Percentiles rank a stretch among this genome's conserved stretches.
Evolutionary conservation across 2,888 invertebrate genomes (phyloP).

Genomic region (Polyploca ridens): DNA sequence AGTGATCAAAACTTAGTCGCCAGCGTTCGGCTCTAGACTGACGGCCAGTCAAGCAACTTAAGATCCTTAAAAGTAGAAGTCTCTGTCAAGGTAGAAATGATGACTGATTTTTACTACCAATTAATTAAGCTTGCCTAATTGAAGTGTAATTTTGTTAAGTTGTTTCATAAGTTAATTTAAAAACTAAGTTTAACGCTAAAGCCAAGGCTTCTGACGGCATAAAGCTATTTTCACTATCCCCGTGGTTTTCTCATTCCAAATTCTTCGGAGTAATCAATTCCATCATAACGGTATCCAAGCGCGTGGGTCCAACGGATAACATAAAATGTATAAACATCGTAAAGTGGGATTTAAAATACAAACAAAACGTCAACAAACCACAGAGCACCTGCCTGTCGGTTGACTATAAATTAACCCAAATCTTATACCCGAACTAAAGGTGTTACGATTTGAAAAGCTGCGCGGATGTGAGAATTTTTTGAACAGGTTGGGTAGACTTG

Average conservation of each 20-base stretch:
- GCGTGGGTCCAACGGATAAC: background rate
- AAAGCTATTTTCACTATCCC: background rate
- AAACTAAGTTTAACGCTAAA: background rate
- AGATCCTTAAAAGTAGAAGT: too few relatives aligned
- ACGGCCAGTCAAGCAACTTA: too few relatives aligned
- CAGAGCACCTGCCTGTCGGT: slow-evolving; percentile 33
- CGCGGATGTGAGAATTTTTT: background rate
- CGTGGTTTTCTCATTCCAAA: background rate
- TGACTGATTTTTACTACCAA: too few relatives aligned
- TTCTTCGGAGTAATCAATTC: background rate
- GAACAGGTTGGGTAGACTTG: background rate
- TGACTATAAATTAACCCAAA: slow-evolving; percentile 20
- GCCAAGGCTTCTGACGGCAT: background rate
- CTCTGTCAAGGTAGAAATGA: too few relatives aligned
- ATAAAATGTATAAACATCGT: slow-evolving; percentile 26
- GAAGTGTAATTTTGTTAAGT: too few relatives aligned
- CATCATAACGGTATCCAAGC: background rate
- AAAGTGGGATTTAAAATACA: slow-evolving; percentile 25
- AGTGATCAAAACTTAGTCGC: too few relatives aligned
- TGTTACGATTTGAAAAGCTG: slow-evolving; percentile 21
- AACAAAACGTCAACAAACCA: slow-evolving; percentile 17
- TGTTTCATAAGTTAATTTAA: too few relatives aligned
- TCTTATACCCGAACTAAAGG: slow-evolving; percentile 38
- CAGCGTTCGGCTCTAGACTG: too few relatives aligned
- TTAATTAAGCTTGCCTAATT: too few relatives aligned